A percentile compares a stretch with the other conserved stretches of the same genome.
phyloP scores from a whole-genome alignment of 2,888 invertebrate species.

The Drymonia ruficornis region DNA sequence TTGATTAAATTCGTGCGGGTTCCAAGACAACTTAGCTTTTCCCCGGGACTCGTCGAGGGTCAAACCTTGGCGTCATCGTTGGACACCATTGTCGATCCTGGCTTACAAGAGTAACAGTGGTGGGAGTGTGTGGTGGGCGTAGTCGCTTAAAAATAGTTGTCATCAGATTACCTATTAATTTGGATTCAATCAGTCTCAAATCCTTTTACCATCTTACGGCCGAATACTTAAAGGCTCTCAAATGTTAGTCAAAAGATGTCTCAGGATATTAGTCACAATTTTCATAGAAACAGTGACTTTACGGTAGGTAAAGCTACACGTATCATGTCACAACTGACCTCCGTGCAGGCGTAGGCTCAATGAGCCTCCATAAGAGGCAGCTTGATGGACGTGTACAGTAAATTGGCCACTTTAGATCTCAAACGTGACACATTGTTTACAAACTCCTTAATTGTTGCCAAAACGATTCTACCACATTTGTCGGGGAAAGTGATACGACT shows the following conservation, averaged over 20 bases:
- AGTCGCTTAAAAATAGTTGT: too few relatives aligned
- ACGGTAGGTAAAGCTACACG: constrained; percentile 19
- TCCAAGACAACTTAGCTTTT: too few relatives aligned
- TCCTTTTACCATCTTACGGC: too few relatives aligned
- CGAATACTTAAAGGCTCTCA: too few relatives aligned
- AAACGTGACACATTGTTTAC: constrained; percentile 41
- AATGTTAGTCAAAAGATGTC: background rate
- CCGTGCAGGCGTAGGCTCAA: constrained; percentile 67
- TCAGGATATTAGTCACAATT: constrained; percentile 4
- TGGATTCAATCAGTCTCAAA: too few relatives aligned
- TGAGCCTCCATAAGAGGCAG: constrained; percentile 61
- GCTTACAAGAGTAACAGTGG: too few relatives aligned
- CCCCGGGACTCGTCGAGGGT: too few relatives aligned
- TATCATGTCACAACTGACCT: constrained; percentile 44
- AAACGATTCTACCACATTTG: constrained; percentile 39
- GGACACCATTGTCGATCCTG: too few relatives aligned
- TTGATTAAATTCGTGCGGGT: too few relatives aligned
- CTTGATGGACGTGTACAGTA: constrained; percentile 61
- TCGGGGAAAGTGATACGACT: constrained; percentile 35
- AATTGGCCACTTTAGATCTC: constrained; percentile 62
- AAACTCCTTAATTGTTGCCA: constrained; percentile 44
- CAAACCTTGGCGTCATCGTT: too few relatives aligned
- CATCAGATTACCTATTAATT: too few relatives aligned
- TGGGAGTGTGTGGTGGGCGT: too few relatives aligned
- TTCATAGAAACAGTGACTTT: constrained; percentile 11